Evolutionary conservation across 2,888 invertebrate species (phyloP).

Genomic region (Nymphalis polychloros): DNA sequence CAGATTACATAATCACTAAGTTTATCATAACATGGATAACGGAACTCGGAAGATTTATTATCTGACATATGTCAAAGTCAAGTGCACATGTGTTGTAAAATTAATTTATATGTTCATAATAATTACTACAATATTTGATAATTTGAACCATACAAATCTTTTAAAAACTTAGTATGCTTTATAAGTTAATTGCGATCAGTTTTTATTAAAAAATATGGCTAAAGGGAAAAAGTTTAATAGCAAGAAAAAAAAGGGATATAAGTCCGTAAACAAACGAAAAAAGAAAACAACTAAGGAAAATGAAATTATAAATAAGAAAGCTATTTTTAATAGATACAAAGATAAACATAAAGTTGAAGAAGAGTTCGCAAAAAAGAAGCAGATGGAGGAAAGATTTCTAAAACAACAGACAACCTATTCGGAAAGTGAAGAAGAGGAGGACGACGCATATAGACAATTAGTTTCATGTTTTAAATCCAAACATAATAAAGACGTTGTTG

Average conservation of each 20-base stretch:
- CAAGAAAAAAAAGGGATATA: slow-evolving; percentile 56
- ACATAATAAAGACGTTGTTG: slow-evolving; percentile 45
- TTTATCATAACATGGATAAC: too few species aligned
- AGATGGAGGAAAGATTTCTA: slow-evolving; percentile 61
- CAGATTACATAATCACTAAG: too few species aligned
- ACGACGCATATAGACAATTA: slow-evolving; percentile 76
- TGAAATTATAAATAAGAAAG: slow-evolving; percentile 65
- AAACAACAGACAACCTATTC: slow-evolving; percentile 64
- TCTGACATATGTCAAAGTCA: too few species aligned
- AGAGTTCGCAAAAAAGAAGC: slow-evolving; percentile 67
- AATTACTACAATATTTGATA: too few species aligned
- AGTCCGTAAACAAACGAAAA: slow-evolving; percentile 55
- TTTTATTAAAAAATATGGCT: slow-evolving; percentile 48
- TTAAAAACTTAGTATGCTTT: too few species aligned
- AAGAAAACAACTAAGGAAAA: slow-evolving; percentile 53
- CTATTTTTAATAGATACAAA: slow-evolving; percentile 76
- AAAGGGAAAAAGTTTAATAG: slow-evolving; percentile 55
- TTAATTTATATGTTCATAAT: background rate
- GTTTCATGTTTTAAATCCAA: slow-evolving; percentile 74
- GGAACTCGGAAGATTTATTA: too few species aligned
- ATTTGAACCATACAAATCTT: too few species aligned
- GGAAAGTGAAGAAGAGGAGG: slow-evolving; percentile 78
- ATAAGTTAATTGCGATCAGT: too few species aligned
- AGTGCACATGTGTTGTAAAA: too few species aligned
- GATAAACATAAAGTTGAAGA: slow-evolving; percentile 75